Percentiles rank a stretch among this genome's conserved stretches.
Evolutionary conservation across 2,113 vertebrate species (phyloP).

Genomic region (Zingel zingel): DNA sequence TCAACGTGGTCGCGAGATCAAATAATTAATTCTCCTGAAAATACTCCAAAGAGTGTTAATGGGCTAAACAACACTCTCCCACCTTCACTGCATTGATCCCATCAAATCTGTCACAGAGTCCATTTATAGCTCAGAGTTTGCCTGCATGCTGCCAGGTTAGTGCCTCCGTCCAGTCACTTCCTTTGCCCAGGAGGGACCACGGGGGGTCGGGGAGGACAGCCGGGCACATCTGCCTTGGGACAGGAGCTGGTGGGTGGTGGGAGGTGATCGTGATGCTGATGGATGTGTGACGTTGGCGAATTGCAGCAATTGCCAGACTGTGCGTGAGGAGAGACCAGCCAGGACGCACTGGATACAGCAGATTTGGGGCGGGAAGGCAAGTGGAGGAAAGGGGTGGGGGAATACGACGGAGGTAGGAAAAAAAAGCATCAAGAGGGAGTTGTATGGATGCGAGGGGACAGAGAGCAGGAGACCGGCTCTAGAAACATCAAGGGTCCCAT

Average conservation of each 20-base stretch:
- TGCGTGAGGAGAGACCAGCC: conserved; percentile 71
- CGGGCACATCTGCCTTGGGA: conserved; percentile 26
- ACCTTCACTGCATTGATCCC: neutral
- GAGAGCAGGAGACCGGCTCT: conserved; percentile 44
- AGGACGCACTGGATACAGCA: conserved; percentile 68
- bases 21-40: neutral
- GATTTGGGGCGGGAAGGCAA: conserved; percentile 67
- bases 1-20: neutral
- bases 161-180: neutral
- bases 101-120: conserved; percentile 24
- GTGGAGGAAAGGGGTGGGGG: conserved; percentile 46
- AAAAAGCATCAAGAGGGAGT: conserved; percentile 39
- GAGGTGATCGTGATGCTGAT: conserved; percentile 31
- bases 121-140: conserved; percentile 36
- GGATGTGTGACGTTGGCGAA: conserved; percentile 76
- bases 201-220: conserved; percentile 16
- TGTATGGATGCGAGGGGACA: conserved; percentile 58
- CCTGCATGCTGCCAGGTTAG: conserved; percentile 24
- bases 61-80: neutral
- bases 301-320: conserved; percentile 78
- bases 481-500: conserved; percentile 65
- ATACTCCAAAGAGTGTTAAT: conserved; percentile 2
- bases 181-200: neutral
- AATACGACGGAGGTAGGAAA: conserved; percentile 11
- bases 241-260: conserved; percentile 8